These are phyloP conservation scores for Mustela nigripes DNA, from an alignment of 2,113 vertebrate genomes.

Conservation along the genomic window DNA sequence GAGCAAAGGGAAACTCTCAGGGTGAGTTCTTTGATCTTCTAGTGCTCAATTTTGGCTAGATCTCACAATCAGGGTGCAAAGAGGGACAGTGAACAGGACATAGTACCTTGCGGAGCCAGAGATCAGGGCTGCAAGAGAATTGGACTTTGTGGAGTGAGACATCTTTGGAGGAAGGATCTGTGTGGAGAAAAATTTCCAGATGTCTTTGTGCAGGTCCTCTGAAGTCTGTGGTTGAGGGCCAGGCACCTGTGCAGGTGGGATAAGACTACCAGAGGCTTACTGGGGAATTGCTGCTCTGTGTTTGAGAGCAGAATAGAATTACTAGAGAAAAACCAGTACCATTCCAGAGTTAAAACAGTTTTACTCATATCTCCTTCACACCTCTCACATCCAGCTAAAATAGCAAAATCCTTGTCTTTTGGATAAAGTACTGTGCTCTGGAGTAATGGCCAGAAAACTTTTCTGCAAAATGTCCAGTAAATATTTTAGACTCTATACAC, in stretches of 20 bases:
- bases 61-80: not conserved
- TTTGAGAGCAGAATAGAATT: not conserved
- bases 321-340: not conserved
- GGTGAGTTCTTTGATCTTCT: not conserved
- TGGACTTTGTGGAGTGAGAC: not conserved
- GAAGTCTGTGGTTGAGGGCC: not conserved
- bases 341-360: too few relatives aligned
- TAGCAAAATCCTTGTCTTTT: not conserved
- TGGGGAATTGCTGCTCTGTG: not conserved
- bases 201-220: not conserved
- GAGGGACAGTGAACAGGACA: not conserved
- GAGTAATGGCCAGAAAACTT: not conserved
- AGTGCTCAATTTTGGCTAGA: not conserved
- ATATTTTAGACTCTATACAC: not conserved
- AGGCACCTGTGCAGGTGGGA: not conserved
- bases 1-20: not conserved
- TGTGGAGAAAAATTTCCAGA: not conserved
- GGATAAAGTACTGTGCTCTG: not conserved
- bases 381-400: not conserved
- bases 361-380: not conserved
- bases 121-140: not conserved
- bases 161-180: not conserved
- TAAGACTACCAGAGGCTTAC: not conserved
- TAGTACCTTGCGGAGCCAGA: not conserved
- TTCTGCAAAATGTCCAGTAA: not conserved